phyloP scores from a whole-genome alignment of 2,888 invertebrate genomes.

The Patella pellucida region DNA sequence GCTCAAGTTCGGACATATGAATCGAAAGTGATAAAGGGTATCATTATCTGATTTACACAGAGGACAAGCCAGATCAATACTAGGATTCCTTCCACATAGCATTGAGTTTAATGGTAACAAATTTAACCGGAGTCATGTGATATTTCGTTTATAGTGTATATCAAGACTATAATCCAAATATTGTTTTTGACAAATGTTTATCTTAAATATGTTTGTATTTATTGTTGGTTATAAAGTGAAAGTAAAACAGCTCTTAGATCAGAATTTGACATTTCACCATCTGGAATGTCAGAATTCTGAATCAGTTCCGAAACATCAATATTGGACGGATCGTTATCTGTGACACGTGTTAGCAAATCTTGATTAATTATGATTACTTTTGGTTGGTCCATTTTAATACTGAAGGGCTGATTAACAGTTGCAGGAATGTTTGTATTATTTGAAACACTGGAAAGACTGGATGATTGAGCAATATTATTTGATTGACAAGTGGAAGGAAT shows the following conservation, averaged over 20 bases:
- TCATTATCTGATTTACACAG: no score
- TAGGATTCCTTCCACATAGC: no score
- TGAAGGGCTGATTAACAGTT: background rate
- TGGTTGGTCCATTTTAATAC: background rate
- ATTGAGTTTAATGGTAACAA: no score
- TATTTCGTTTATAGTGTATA: no score
- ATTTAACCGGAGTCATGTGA: no score
- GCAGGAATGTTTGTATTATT: background rate
- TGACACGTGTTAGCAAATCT: background rate
- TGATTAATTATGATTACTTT: background rate
- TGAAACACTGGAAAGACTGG: background rate
- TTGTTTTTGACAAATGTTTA: no score
- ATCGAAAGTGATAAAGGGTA: no score
- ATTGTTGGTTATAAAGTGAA: background rate
- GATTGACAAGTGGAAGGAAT: background rate
- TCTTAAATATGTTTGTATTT: no score
- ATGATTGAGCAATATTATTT: background rate
- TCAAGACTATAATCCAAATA: no score
- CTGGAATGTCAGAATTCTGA: background rate
- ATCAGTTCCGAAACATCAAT: background rate
- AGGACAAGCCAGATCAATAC: no score
- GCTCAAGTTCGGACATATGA: no score
- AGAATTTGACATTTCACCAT: constrained; percentile 1
- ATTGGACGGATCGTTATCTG: background rate
- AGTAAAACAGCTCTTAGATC: background rate